Percentiles rank a stretch among this genome's conserved stretches.
These are phyloP conservation scores for Rhagoletis zephyria DNA, from an alignment of 1,140 invertebrate species.

Conservation along the genomic window DNA sequence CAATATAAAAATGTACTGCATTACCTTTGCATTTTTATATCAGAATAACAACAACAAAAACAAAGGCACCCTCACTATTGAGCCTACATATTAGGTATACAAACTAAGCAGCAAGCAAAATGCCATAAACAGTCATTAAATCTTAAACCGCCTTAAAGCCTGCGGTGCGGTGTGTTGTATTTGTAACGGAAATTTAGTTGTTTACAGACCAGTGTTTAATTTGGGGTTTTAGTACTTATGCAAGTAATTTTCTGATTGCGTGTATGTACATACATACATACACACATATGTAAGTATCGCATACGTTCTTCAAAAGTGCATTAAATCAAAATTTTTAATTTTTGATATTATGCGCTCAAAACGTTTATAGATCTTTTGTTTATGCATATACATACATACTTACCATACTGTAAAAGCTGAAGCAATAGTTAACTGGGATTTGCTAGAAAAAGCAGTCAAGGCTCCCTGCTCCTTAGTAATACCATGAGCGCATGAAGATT, in stretches of 20 bases:
- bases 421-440: too few relatives aligned
- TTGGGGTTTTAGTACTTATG: constrained; percentile 33
- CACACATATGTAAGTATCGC: not conserved
- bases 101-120: constrained; percentile 8
- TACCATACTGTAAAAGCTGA: too few relatives aligned
- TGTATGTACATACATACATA: not conserved
- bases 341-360: too few relatives aligned
- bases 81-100: not conserved
- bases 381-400: too few relatives aligned
- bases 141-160: constrained; percentile 31
- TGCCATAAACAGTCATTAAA: constrained; percentile 47
- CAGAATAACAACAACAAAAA: not conserved
- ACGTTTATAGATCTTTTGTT: too few relatives aligned
- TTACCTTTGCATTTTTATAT: not conserved
- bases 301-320: too few relatives aligned
- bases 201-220: constrained; percentile 32
- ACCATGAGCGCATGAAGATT: too few relatives aligned
- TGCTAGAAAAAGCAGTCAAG: too few relatives aligned
- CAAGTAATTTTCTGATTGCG: not conserved
- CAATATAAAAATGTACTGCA: not conserved
- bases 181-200: constrained; percentile 30
- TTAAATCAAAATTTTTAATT: too few relatives aligned
- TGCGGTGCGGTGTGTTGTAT: not conserved
- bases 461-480: too few relatives aligned
- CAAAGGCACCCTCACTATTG: constrained; percentile 8